Evolutionary conservation across 2,888 invertebrate species (phyloP).

Genomic region (Miltochrista miniata): DNA sequence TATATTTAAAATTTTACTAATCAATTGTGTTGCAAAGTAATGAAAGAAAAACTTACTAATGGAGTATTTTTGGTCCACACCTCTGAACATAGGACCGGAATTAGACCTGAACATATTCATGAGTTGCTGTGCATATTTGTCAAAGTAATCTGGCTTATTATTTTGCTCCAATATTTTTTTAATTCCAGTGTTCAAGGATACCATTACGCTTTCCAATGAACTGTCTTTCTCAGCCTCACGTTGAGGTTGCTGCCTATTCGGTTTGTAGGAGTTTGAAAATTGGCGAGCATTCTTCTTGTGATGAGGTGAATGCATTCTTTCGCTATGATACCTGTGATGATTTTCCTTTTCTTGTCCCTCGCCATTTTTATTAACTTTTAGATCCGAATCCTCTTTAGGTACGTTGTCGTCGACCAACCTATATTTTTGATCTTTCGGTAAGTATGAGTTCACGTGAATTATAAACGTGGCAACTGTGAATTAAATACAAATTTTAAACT

Average conservation of each 20-base stretch:
- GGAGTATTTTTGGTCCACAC: neutral
- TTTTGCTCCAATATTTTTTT: neutral
- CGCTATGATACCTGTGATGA: neutral
- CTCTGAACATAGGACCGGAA: constrained; percentile 1
- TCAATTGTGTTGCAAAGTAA: too few species aligned
- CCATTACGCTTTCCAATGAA: constrained; percentile 14
- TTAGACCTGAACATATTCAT: neutral
- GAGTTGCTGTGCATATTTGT: constrained; percentile 1
- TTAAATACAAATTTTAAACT: neutral
- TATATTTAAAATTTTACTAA: too few species aligned
- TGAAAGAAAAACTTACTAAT: constrained; percentile 27
- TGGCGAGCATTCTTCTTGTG: neutral
- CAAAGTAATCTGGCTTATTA: constrained; percentile 3
- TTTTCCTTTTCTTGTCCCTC: too few species aligned
- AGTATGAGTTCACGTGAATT: neutral
- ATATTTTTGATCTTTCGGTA: neutral
- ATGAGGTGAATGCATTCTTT: neutral
- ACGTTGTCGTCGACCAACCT: too few species aligned
- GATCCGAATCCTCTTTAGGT: too few species aligned
- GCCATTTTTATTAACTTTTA: neutral
- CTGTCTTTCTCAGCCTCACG: neutral
- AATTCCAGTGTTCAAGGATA: constrained; percentile 16
- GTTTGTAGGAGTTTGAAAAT: neutral
- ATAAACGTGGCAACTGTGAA: neutral
- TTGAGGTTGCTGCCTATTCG: too few species aligned